Evolutionary conservation across 2,113 vertebrate genomes (phyloP).

Genomic region (Uria aalge): DNA sequence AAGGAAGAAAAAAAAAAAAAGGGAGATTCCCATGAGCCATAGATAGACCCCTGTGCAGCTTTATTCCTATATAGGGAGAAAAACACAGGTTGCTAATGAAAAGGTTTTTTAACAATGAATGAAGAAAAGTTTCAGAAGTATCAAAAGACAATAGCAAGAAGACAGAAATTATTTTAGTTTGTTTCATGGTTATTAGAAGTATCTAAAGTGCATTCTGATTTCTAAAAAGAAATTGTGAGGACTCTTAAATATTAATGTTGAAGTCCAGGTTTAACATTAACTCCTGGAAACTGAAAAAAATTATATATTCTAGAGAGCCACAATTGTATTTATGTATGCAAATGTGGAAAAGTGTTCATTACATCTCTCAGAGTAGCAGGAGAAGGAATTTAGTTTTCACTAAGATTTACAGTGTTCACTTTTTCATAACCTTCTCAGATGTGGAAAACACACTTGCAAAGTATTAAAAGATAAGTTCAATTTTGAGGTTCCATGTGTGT

Average conservation of each 20-base stretch:
- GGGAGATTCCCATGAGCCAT: constrained; percentile 40
- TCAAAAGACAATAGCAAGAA: not conserved
- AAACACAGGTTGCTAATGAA: not conserved
- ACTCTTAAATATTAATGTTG: not conserved
- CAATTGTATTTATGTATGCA: not conserved
- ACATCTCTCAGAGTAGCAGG: not conserved
- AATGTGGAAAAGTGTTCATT: not conserved
- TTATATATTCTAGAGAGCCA: not conserved
- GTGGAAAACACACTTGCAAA: not conserved
- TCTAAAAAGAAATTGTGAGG: not conserved
- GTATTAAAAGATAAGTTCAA: not conserved
- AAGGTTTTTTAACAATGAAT: constrained; percentile 13
- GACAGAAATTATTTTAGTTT: not conserved
- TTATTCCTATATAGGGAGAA: constrained; percentile 17
- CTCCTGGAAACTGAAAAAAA: not conserved
- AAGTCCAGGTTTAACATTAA: not conserved
- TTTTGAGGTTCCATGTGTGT: not conserved
- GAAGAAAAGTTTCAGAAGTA: not conserved
- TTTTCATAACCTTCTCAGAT: not conserved
- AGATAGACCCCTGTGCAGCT: constrained; percentile 9
- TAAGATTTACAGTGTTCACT: not conserved
- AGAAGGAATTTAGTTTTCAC: not conserved
- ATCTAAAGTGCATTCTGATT: not conserved
- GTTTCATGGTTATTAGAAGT: not conserved
- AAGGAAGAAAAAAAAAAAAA: not conserved